phyloP scores from a whole-genome alignment of 2,797 vertebrate species.

The Bradypodion ventrale region DNA sequence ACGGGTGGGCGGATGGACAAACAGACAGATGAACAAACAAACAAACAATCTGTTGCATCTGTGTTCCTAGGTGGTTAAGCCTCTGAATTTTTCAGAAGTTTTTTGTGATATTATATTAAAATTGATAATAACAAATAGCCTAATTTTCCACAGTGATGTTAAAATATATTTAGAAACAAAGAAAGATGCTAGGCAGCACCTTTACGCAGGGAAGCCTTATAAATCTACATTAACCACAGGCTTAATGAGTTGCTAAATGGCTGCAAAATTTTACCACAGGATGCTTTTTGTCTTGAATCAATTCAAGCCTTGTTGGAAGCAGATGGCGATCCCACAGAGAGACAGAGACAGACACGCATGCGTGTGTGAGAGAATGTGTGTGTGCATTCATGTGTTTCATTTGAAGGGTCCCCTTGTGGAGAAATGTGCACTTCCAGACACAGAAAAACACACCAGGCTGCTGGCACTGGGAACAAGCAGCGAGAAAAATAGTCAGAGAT shows the following conservation, averaged over 20 bases:
- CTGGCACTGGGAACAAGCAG: background rate
- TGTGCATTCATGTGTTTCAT: background rate
- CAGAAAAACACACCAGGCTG: background rate
- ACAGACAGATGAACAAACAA: no score
- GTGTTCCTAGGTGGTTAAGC: constrained; percentile 26
- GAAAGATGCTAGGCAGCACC: constrained; percentile 20
- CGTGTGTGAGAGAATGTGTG: no score
- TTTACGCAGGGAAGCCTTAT: background rate
- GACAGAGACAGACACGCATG: background rate
- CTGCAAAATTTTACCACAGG: constrained; percentile 25
- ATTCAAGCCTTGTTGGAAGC: constrained; percentile 46
- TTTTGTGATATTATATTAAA: constrained; percentile 41
- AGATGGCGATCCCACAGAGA: background rate
- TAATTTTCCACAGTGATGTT: constrained; percentile 28
- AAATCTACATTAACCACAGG: constrained; percentile 24
- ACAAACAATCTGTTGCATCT: no score
- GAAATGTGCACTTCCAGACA: background rate
- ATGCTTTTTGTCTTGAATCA: constrained; percentile 1
- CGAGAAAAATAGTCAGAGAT: background rate
- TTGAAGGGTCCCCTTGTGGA: constrained; percentile 51
- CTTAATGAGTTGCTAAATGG: background rate
- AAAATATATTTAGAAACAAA: constrained; percentile 18
- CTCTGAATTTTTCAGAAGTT: constrained; percentile 13
- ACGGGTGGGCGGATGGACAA: no score
- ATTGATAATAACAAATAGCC: background rate